These are phyloP conservation scores for Tiliacea citrago DNA, from an alignment of 2,888 invertebrate species.

Conservation along the genomic window DNA sequence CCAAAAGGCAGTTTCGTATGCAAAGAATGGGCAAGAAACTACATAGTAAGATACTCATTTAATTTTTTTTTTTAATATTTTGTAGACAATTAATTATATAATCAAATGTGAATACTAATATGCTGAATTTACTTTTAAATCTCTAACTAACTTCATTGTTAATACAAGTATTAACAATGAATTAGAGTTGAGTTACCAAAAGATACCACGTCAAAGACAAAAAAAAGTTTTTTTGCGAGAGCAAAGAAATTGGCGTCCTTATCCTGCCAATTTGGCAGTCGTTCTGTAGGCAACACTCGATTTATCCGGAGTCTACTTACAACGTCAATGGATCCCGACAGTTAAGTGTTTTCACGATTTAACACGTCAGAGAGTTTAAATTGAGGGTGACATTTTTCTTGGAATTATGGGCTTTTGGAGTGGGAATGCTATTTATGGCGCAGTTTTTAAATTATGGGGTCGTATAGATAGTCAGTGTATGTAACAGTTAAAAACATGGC, in stretches of 20 bases:
- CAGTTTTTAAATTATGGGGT: neutral
- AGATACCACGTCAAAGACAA: neutral
- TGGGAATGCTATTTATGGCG: neutral
- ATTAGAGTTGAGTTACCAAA: too few species aligned
- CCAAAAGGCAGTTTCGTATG: neutral
- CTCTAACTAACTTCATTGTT: neutral
- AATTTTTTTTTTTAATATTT: too few species aligned
- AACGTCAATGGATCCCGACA: slow-evolving; percentile 2
- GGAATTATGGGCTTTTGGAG: neutral
- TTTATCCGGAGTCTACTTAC: slow-evolving; percentile 9
- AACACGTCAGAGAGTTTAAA: slow-evolving; percentile 31
- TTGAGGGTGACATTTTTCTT: neutral
- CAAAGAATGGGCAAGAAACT: neutral
- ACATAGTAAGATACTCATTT: neutral
- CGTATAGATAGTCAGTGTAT: neutral
- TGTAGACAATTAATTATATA: too few species aligned
- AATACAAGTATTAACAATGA: too few species aligned
- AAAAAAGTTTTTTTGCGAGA: too few species aligned
- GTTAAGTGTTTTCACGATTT: slow-evolving; percentile 38
- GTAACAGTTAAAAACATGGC: neutral
- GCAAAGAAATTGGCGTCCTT: slow-evolving; percentile 1
- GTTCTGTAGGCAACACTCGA: slow-evolving; percentile 9
- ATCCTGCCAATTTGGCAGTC: slow-evolving; percentile 39
- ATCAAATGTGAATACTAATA: neutral
- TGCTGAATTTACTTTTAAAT: neutral